Evolutionary conservation across 2,113 vertebrate genomes (phyloP), one percentile per base, ranked within the genome.

Genomic region (Pluvianellus socialis): DNA sequence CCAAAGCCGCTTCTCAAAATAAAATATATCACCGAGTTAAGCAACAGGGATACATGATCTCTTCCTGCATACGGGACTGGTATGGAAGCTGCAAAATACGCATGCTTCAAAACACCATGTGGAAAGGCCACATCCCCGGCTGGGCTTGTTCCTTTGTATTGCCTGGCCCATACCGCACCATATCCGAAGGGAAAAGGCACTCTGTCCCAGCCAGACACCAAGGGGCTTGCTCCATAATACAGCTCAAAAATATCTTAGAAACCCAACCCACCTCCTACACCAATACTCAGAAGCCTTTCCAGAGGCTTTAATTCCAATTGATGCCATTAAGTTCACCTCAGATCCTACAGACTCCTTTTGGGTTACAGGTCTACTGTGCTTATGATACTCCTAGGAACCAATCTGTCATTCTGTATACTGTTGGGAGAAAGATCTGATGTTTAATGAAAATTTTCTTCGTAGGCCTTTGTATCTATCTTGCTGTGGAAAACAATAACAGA

Each of bases 71-170:
- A 9, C 24, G 40, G 55, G 30, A 68, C 26, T 49, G 13, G 30
- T 14, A 23, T 1, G 1, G n/a, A 40, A 75, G 52, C 12, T 13
- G 21, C 80, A 32, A 59, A 58, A 28, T 8, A 44, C 2, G 0
- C 1, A 1, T 32, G 58, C 12, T 72, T 58, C 44, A 38, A 35
- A 50, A 42, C 14, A 35, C 22, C 6, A 32, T 0, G 0, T 22
- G 47, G 61, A 74, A 74, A 74, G 30, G 38, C 28, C 19, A 4
- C 33, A n/a, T 45, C 24, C 40, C 40, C 15, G 9, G 24, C 40
- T 68, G 30, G 24, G 47, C 55, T 13, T 1, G 0, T 17, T 32
- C n/a, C 55, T 22, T 55, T 33, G 22, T 12, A 17, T 33, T 32
- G 15, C 27, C 14, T 50, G 62, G 22, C 49, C 42, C 23, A 30